Base-by-base conservation (phyloP, 2,888 invertebrate species). In the Tenthredo scrophulariae region DNA sequence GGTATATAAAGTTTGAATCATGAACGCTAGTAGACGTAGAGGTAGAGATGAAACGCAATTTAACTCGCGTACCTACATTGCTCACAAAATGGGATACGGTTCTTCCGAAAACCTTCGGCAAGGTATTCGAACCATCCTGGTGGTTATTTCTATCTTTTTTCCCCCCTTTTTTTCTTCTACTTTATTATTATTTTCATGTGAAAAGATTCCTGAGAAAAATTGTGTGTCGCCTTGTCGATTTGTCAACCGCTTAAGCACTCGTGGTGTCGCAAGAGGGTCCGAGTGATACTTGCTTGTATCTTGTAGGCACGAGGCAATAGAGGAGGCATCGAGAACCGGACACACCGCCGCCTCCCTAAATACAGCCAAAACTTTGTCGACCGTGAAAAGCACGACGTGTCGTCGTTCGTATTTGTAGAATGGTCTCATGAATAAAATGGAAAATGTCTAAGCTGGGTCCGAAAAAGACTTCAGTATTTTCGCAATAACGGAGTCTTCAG, bases 201-300 rank as follows among this genome's bases (percentile, higher is more conserved):
- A 80, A 80, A 80, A 80, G 80, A 62, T 80, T 80, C 80, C 50
- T 80, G 80, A 80, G 80, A 80, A 80, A 80, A 80, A 80, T 80
- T 62, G 80, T 80, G 80, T 62, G 80, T 80, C 80, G 80, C 80
- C 62, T 80, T 40, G 80, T 80, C 80, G 80, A 80, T 80, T 80
- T 80, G 80, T 80, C 80, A 80, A 80, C 58, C 80, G 80, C 80
- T 80, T 80, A 80, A 80, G 80, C 80, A 80, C 80, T 62, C 80
- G 80, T 62, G 62, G 80, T 62, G 80, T 80, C 80, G 80, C 40
- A 80, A 80, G 80, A 80, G 80, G 80, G 80, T 80, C 80, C 80
- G 80, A 80, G 62, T 62, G 80, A 80, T 80, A 62, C 62, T 62
- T 80, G 62, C 22, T 29, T 33, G 33, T 77, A 33, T 54, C 54